Conservation (phyloP, 2,888 invertebrate genomes). For the Napeogenes inachia region DNA sequence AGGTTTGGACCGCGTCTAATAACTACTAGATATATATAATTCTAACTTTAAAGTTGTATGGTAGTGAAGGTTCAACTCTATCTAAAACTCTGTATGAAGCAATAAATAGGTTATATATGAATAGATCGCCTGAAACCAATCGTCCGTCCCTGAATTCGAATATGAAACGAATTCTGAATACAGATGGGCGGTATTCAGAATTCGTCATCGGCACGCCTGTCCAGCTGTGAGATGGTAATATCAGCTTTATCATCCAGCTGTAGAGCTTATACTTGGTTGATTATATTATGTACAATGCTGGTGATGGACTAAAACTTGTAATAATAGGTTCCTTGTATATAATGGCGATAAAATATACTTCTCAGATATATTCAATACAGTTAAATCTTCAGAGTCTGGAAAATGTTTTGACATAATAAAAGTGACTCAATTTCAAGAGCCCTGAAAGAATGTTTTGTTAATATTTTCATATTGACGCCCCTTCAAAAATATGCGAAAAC, state of each 20-base stretch:
- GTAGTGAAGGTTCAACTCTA: no score
- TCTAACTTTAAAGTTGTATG: not conserved
- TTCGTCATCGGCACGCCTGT: slow-evolving; percentile 54
- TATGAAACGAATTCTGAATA: no score
- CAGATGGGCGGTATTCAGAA: slow-evolving; percentile 25
- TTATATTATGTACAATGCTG: no score
- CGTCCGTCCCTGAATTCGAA: slow-evolving; percentile 30
- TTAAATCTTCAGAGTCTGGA: not conserved
- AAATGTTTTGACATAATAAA: not conserved
- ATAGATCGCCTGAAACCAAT: slow-evolving; percentile 24
- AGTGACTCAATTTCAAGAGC: slow-evolving; percentile 1
- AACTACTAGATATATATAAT: no score
- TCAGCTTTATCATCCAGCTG: no score
- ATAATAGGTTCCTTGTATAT: no score
- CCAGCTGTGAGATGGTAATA: slow-evolving; percentile 13
- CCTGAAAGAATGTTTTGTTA: slow-evolving; percentile 25
- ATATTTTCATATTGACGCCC: slow-evolving; percentile 34
- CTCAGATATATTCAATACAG: not conserved
- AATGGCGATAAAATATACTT: no score
- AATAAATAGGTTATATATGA: slow-evolving; percentile 11
- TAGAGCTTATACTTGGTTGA: no score
- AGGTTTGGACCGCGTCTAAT: no score
- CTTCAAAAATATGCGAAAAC: slow-evolving; percentile 43
- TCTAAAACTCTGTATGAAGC: no score
- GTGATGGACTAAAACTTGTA: no score